Conservation (phyloP, 2,113 vertebrate genomes). For the Spizaetus ornatus region DNA sequence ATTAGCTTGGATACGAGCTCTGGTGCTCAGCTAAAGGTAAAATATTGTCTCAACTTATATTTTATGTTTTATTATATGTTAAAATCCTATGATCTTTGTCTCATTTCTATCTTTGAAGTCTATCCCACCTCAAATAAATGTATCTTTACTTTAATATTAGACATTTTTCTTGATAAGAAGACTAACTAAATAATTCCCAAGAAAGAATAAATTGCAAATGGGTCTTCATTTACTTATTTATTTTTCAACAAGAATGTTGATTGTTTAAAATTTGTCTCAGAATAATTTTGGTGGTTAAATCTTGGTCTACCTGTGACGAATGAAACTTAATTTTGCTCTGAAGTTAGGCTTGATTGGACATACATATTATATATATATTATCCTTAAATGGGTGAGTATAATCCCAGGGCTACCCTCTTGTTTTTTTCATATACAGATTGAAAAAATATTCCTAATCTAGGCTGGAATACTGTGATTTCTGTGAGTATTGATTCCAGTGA, state of each 20-base stretch:
- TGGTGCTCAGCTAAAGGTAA: accelerated
- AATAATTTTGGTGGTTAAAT: neutral
- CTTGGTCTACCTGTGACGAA: neutral
- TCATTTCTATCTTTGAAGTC: neutral
- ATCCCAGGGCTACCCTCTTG: neutral
- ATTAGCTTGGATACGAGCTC: neutral
- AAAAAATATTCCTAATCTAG: neutral
- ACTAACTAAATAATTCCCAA: neutral
- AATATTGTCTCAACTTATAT: neutral
- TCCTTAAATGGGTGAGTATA: neutral
- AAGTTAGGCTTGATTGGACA: neutral
- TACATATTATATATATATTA: neutral
- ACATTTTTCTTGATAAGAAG: neutral
- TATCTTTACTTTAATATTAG: neutral
- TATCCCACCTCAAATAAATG: neutral
- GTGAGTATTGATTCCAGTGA: neutral
- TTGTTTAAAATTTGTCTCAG: neutral
- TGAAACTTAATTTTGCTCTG: neutral
- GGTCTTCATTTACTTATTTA: neutral
- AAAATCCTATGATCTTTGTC: neutral
- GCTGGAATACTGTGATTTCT: neutral
- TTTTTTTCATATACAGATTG: neutral
- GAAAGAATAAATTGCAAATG: neutral
- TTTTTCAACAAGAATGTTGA: neutral
- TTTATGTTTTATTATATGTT: neutral